Base-by-base conservation (phyloP, 2,797 vertebrate genomes). In the Acanthis flammea region DNA sequence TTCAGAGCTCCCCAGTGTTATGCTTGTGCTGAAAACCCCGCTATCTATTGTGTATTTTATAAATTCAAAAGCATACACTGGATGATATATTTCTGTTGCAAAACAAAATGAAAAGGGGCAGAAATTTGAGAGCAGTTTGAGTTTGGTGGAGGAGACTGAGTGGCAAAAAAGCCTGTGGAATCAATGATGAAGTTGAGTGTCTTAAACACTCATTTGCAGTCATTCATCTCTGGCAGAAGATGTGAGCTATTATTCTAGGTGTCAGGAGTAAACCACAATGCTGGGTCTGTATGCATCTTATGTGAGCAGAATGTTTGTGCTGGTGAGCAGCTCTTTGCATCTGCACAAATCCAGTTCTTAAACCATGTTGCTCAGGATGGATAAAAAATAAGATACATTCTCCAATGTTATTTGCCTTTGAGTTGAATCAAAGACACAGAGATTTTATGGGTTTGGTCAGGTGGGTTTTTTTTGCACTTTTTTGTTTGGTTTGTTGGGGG, bases 181-280 rank as follows among this genome's bases (percentile, higher is more conserved):
- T 85, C 72, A 70, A 7, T 92, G 92, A 94, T 89, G 78, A 94
- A 94, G 67, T 3, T 85, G 65, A 94, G 81, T 94, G 86, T 83
- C 81, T 95, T 93, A 94, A 94, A 89, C 45, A 57, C 50, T 89
- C 74, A 91, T 93, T 95, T 95, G 45, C 84, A 91, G 72, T 89
- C 88, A 96, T 97, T 95, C 81, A 83, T 96, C 96, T 94, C 71
- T 88, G 91, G 81, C 88, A 92, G 75, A 87, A 92, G 78, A 89
- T 80, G 81, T 74, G 72, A 87, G 74, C 63, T 94, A 92, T 95
- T 95, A 90, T 94, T 93, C 74, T 82, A 41, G 16, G 47, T 86
- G 84, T 77, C 81, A 93, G 42, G 53, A 92, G 50, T 63, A 83
- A 95, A 92, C 50, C 57, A 74, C 86, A 95, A 65, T 71, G 58